phyloP scores from a whole-genome alignment of 2,113 vertebrate species.

The Himantopus leucocephalus region DNA sequence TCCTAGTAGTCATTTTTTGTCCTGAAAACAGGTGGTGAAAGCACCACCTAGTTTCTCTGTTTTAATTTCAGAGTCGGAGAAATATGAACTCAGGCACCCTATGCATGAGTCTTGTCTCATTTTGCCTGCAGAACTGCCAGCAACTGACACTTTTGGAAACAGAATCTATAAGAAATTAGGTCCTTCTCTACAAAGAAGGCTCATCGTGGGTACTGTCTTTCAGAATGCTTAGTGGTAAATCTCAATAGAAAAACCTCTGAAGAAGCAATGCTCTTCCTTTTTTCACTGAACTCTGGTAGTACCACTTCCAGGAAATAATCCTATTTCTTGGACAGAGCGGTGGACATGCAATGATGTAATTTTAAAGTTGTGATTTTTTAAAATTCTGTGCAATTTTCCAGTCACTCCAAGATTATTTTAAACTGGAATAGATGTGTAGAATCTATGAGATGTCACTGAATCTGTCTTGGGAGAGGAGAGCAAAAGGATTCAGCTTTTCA shows the following conservation, averaged over 20 bases:
- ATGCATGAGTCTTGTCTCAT: accelerated
- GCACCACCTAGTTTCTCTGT: not conserved
- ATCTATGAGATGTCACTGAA: not conserved
- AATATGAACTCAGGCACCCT: not conserved
- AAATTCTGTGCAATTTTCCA: not conserved
- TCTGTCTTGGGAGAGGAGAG: not conserved
- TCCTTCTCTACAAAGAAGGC: not conserved
- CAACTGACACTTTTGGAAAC: not conserved
- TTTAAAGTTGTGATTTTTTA: not conserved
- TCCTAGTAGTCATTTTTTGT: not conserved
- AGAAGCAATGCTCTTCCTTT: not conserved
- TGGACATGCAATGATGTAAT: accelerated
- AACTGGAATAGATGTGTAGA: not conserved
- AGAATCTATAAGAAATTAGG: not conserved
- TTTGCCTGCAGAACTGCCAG: not conserved
- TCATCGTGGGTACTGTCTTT: accelerated
- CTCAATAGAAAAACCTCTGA: not conserved
- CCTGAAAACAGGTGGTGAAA: not conserved
- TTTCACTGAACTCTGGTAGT: not conserved
- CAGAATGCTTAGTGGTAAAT: not conserved
- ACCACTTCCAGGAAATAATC: not conserved
- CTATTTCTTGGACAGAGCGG: accelerated
- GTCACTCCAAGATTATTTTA: not conserved
- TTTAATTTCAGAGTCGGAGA: not conserved
- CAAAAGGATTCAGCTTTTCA: not conserved